A percentile compares a stretch with the other conserved stretches of the same genome.
Conservation (phyloP, 2,888 invertebrate genomes). For the Ophion costatus region DNA sequence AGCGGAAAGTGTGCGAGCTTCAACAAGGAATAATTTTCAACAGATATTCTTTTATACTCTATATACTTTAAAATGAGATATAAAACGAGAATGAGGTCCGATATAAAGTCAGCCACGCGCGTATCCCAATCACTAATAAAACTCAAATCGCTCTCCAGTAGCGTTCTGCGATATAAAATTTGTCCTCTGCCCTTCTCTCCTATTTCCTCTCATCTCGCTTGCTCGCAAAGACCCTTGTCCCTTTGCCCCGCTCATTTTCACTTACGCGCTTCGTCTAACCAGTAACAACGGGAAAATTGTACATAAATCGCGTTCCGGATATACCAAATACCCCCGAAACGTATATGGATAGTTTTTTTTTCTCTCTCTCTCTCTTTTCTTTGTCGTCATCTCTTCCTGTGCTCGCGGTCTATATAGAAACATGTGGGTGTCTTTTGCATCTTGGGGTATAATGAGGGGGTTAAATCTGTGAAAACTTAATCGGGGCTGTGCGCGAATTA, state of each 20-base stretch:
- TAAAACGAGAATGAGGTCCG: slow-evolving; percentile 49
- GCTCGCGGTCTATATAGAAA: slow-evolving; percentile 59
- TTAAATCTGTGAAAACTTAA: slow-evolving; percentile 82
- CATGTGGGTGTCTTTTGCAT: slow-evolving; percentile 57
- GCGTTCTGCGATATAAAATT: slow-evolving; percentile 75
- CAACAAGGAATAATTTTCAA: slow-evolving; percentile 44
- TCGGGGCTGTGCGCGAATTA: slow-evolving; percentile 78
- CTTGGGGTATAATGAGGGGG: slow-evolving; percentile 64
- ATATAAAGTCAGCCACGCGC: slow-evolving; percentile 59
- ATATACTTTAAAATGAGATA: slow-evolving; percentile 29
- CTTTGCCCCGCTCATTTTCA: slow-evolving; percentile 51
- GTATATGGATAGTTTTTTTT: slow-evolving; percentile 51
- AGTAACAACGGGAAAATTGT: slow-evolving; percentile 65
- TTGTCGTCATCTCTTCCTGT: slow-evolving; percentile 51
- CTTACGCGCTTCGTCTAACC: slow-evolving; percentile 46
- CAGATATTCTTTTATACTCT: slow-evolving; percentile 26
- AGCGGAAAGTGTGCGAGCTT: slow-evolving; percentile 32
- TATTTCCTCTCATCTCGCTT: slow-evolving; percentile 33
- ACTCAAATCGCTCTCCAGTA: slow-evolving; percentile 78
- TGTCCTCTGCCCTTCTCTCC: slow-evolving; percentile 69
- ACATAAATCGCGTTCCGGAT: slow-evolving; percentile 53
- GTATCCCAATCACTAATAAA: slow-evolving; percentile 66
- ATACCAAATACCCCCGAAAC: slow-evolving; percentile 38
- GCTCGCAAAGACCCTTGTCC: slow-evolving; percentile 55
- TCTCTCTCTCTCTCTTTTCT: slow-evolving; percentile 31